Base-by-base conservation (phyloP, 2,888 invertebrate genomes). In the Oscheius sp. region DNA sequence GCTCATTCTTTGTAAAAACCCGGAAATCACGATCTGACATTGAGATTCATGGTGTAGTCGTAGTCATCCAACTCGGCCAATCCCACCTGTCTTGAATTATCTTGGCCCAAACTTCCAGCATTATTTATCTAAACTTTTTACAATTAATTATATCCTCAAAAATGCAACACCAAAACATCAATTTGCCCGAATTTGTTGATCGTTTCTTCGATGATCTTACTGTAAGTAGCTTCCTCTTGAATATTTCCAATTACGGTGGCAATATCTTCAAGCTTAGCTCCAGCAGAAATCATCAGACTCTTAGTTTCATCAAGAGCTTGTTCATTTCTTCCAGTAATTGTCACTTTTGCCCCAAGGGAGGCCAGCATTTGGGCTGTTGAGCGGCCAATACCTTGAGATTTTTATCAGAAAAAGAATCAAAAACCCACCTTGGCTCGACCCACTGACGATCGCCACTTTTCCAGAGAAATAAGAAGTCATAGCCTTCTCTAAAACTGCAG, bases 371-470 rank as follows among this genome's bases (percentile, higher is more conserved):
- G 15, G 12, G 42, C 42, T 3, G 42, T 42, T 42, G 15, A 15
- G n/a, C 42, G 42, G 42, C 42, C 42, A 42, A 42, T 42, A n/a
- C 42, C 42, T n/a, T n/a, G n/a, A n/a, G n/a, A n/a, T n/a, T n/a
- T n/a, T n/a, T 70, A 48, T 5, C 74, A 72, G 34, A 74, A 70
- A n/a, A n/a, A n/a, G n/a, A n/a, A n/a, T n/a, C n/a, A n/a, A n/a
- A n/a, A n/a, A n/a, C n/a, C n/a, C n/a, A 50, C 72, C 74, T 53
- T 65, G 72, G 17, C 72, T 72, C 3, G 74, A 74, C 12, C 73
- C 61, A 42, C 42, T 61, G 8, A 61, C 42, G 45, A 61, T 42
- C 6, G 45, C 61, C 20, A 61, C 61, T 46, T 61, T 39, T n/a
- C 27, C 61, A 27, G 25, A 20, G 31, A 57, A 57, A n/a, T n/a